Percentiles rank a stretch among this genome's conserved stretches.
These are phyloP conservation scores for Sebastes umbrosus DNA, from an alignment of 2,797 vertebrate genomes.

Conservation along the genomic window DNA sequence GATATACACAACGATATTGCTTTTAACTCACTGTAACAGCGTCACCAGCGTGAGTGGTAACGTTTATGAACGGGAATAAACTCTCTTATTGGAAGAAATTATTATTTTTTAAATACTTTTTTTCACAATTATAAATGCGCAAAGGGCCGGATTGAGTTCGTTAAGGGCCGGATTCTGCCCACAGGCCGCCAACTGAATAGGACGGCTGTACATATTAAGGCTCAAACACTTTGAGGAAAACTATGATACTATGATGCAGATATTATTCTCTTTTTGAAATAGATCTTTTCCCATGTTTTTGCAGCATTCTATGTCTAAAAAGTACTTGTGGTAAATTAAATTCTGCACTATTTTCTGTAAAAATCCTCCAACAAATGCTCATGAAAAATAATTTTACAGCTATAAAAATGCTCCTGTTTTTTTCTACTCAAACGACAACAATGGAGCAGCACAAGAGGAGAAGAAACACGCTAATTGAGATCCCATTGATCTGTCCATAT, in stretches of 20 bases:
- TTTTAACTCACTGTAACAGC: too few relatives aligned
- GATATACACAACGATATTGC: too few relatives aligned
- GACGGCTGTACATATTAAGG: not conserved
- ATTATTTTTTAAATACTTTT: too few relatives aligned
- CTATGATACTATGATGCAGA: not conserved
- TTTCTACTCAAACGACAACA: not conserved
- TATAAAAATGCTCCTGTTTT: not conserved
- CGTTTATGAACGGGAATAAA: too few relatives aligned
- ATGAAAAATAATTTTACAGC: not conserved
- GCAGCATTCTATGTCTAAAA: not conserved
- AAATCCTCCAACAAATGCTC: not conserved
- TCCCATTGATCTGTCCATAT: slow-evolving; percentile 24
- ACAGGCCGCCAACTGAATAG: accelerated
- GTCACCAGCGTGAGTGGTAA: too few relatives aligned
- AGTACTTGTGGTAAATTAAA: not conserved
- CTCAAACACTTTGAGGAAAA: not conserved
- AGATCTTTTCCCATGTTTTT: not conserved
- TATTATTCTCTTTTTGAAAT: not conserved
- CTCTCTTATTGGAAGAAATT: too few relatives aligned
- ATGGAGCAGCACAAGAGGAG: not conserved
- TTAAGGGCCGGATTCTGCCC: too few relatives aligned
- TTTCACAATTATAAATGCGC: too few relatives aligned
- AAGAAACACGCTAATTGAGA: not conserved
- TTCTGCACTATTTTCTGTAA: not conserved
- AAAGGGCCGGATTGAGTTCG: too few relatives aligned